These are phyloP conservation scores for Kryptolebias ocellatus DNA, from an alignment of 2,797 vertebrate species.

Conservation along the genomic window DNA sequence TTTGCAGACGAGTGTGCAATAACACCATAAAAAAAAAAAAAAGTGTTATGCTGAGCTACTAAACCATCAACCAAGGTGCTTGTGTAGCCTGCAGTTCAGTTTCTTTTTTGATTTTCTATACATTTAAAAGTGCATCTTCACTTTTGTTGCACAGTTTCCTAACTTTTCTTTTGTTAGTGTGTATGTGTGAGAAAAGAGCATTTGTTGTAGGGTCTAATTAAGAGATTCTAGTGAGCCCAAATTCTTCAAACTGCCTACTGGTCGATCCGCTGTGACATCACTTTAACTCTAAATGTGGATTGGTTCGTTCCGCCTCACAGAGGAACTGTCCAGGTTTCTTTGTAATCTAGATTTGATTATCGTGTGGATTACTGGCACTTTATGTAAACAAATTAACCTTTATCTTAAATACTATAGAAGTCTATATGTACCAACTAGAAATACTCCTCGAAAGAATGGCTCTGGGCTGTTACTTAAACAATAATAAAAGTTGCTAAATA, in stretches of 20 bases:
- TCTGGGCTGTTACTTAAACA: slow-evolving; percentile 78
- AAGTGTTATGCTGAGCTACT: slow-evolving; percentile 48
- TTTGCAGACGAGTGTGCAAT: slow-evolving; percentile 74
- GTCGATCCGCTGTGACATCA: slow-evolving; percentile 48
- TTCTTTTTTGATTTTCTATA: slow-evolving; percentile 15
- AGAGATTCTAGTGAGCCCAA: slow-evolving; percentile 58
- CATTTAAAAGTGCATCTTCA: slow-evolving; percentile 37
- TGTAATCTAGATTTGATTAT: slow-evolving; percentile 70
- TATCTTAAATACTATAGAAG: slow-evolving; percentile 76
- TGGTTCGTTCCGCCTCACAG: slow-evolving; percentile 36
- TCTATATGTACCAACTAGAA: slow-evolving; percentile 76
- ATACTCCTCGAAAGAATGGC: slow-evolving; percentile 78
- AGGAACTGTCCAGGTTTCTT: slow-evolving; percentile 44
- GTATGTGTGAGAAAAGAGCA: background rate
- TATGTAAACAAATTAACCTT: slow-evolving; percentile 80
- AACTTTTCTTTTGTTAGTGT: background rate
- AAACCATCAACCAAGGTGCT: slow-evolving; percentile 47
- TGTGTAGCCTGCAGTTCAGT: slow-evolving; percentile 51
- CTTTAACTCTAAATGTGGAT: slow-evolving; percentile 57
- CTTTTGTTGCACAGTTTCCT: slow-evolving; percentile 43
- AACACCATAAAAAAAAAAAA: slow-evolving; percentile 53
- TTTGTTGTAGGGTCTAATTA: slow-evolving; percentile 35
- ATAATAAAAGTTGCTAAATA: slow-evolving; percentile 62
- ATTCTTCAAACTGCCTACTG: slow-evolving; percentile 46
- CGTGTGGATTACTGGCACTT: slow-evolving; percentile 83